phyloP scores from a whole-genome alignment of 2,797 vertebrate species.

The Epinephelus awoara region DNA sequence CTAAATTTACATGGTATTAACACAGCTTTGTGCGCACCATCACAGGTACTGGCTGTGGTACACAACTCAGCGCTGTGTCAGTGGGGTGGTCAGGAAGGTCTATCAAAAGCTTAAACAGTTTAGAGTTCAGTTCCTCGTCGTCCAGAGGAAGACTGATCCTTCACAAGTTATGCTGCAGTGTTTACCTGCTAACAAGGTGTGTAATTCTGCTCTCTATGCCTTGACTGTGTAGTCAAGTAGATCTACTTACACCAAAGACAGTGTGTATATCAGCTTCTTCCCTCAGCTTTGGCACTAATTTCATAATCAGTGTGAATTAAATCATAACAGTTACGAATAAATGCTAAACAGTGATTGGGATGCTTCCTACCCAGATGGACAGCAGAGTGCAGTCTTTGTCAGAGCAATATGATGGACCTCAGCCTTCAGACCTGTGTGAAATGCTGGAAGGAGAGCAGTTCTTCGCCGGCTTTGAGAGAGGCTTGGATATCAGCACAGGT shows the following conservation, averaged over 20 bases:
- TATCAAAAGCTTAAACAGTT: conserved; percentile 94
- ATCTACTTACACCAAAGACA: neutral
- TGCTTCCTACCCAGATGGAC: conserved; percentile 77
- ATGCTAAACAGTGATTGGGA: conserved; percentile 12
- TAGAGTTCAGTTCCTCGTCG: conserved; percentile 94
- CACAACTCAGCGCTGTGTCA: conserved; percentile 91
- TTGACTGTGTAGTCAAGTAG: neutral
- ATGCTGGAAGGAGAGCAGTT: conserved; percentile 98
- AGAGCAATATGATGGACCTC: conserved; percentile 92
- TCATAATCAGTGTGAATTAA: too few relatives aligned
- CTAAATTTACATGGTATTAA: neutral
- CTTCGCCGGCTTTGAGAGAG: conserved; percentile 95
- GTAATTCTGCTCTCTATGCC: neutral
- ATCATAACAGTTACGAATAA: neutral
- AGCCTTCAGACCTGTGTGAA: conserved; percentile 95
- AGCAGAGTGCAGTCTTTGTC: conserved; percentile 77
- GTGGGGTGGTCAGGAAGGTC: conserved; percentile 90
- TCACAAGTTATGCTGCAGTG: conserved; percentile 96
- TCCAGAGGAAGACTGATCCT: conserved; percentile 93
- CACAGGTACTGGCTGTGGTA: conserved; percentile 99
- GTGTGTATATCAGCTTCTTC: neutral
- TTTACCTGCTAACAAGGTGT: conserved; percentile 92
- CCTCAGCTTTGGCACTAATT: neutral
- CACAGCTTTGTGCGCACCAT: conserved; percentile 13
- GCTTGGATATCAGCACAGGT: conserved; percentile 93